phyloP scores from a whole-genome alignment of 2,113 vertebrate genomes.

The Nibea coibor region DNA sequence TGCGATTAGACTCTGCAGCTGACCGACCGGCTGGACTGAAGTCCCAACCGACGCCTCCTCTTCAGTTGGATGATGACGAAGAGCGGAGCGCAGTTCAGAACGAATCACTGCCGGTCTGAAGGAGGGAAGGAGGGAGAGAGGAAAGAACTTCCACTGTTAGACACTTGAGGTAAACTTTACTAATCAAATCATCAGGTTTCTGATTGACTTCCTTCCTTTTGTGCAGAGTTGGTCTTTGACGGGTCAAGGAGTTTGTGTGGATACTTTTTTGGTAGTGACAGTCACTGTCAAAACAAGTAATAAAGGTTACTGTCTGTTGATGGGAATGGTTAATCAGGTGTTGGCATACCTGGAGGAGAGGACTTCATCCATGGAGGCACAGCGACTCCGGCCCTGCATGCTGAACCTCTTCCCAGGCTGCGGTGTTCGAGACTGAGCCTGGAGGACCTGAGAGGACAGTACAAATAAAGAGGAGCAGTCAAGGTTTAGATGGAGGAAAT shows the following conservation, averaged over 20 bases:
- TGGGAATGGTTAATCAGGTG: neutral
- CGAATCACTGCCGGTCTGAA: slow-evolving; percentile 67
- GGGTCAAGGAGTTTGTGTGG: neutral
- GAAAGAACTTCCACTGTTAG: neutral
- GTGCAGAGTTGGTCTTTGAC: too few relatives aligned
- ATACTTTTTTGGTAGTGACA: neutral
- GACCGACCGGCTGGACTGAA: slow-evolving; percentile 80
- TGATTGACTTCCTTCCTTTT: neutral
- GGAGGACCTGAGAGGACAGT: slow-evolving; percentile 56
- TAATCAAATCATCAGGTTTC: neutral
- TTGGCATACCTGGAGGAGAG: slow-evolving; percentile 76
- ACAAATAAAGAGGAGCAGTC: neutral
- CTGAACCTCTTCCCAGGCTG: slow-evolving; percentile 89
- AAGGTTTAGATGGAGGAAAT: neutral
- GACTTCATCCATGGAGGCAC: slow-evolving; percentile 94
- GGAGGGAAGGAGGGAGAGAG: neutral
- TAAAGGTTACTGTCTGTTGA: neutral
- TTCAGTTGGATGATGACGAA: slow-evolving; percentile 75
- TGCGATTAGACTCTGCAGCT: slow-evolving; percentile 92
- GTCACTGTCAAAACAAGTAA: neutral
- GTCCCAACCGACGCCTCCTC: slow-evolving; percentile 71
- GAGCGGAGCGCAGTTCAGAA: slow-evolving; percentile 64
- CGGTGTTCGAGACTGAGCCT: slow-evolving; percentile 86
- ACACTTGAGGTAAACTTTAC: neutral
- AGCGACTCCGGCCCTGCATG: slow-evolving; percentile 87